Percentiles rank a stretch among this genome's conserved stretches.
Conservation (phyloP, 2,113 vertebrate species). For the Chaetops frenatus region DNA sequence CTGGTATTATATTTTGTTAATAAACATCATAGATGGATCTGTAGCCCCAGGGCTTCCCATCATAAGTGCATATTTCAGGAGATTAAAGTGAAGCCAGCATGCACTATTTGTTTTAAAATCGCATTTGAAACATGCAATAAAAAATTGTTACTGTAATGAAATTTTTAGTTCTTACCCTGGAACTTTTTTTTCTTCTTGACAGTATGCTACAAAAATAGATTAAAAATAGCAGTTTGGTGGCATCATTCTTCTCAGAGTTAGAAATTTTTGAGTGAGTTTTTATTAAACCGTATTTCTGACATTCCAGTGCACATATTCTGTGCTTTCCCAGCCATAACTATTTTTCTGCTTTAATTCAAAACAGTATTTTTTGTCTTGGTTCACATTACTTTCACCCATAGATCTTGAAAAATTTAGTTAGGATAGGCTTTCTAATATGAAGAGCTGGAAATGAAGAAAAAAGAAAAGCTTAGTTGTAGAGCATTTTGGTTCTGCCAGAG, state of each 20-base stretch:
- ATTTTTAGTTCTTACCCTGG: conserved; percentile 59
- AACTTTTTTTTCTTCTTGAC: conserved; percentile 27
- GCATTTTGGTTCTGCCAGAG: not conserved
- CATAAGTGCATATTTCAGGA: conserved; percentile 57
- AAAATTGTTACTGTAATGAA: conserved; percentile 64
- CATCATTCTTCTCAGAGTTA: not conserved
- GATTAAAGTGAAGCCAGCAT: conserved; percentile 48
- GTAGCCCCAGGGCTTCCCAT: conserved; percentile 3
- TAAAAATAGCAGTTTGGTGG: conserved; percentile 5
- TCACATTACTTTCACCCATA: not conserved
- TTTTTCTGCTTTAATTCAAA: conserved; percentile 40
- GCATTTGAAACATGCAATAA: conserved; percentile 72
- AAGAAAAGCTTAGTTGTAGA: not conserved
- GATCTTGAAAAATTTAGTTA: not conserved
- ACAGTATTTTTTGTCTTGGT: not conserved
- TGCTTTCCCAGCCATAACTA: not conserved
- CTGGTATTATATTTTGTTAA: conserved; percentile 59
- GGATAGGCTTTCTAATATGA: not conserved
- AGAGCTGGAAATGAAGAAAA: not conserved
- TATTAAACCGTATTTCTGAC: conserved; percentile 39
- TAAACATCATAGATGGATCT: conserved; percentile 23
- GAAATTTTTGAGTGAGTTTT: not conserved
- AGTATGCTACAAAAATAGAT: conserved; percentile 57
- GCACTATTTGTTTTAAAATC: conserved; percentile 62
- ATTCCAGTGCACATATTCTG: not conserved